Conservation (phyloP, 2,797 vertebrate genomes). For the Pseudochromis fuscus region DNA sequence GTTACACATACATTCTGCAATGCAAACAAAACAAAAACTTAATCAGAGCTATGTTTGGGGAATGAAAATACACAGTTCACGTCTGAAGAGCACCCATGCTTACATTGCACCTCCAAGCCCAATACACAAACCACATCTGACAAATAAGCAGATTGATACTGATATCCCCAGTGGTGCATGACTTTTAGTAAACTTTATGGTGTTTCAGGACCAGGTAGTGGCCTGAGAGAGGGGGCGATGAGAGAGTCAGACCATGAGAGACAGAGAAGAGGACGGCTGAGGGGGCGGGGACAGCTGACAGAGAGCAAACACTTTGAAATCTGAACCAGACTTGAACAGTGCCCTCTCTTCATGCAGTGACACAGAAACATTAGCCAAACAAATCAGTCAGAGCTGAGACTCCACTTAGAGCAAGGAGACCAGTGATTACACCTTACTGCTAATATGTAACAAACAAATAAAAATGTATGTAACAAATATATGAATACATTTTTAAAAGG, state of each 20-base stretch:
- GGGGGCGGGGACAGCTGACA: slow-evolving; percentile 28
- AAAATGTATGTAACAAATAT: not conserved
- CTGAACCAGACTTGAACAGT: slow-evolving; percentile 71
- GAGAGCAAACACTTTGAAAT: slow-evolving; percentile 74
- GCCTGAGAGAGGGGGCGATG: slow-evolving; percentile 31
- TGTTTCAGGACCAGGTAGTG: slow-evolving; percentile 53
- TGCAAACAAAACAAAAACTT: slow-evolving; percentile 11
- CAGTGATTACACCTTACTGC: slow-evolving; percentile 12
- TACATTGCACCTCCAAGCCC: slow-evolving; percentile 63
- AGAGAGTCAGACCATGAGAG: slow-evolving; percentile 38
- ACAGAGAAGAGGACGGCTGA: slow-evolving; percentile 26
- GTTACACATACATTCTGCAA: not conserved
- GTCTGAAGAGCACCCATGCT: slow-evolving; percentile 52
- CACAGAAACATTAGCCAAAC: slow-evolving; percentile 69
- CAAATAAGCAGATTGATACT: slow-evolving; percentile 69
- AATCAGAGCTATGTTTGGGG: slow-evolving; percentile 3
- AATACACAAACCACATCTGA: slow-evolving; percentile 57
- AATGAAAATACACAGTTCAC: slow-evolving; percentile 1
- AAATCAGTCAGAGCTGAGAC: slow-evolving; percentile 57
- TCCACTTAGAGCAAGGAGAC: slow-evolving; percentile 39
- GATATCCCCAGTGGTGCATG: slow-evolving; percentile 63
- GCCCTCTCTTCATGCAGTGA: slow-evolving; percentile 70
- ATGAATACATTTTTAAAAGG: not conserved
- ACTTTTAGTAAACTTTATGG: slow-evolving; percentile 65
- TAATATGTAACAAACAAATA: slow-evolving; percentile 1